Conservation (phyloP, 2,797 vertebrate genomes). For the Schizothorax lantsangensis region DNA sequence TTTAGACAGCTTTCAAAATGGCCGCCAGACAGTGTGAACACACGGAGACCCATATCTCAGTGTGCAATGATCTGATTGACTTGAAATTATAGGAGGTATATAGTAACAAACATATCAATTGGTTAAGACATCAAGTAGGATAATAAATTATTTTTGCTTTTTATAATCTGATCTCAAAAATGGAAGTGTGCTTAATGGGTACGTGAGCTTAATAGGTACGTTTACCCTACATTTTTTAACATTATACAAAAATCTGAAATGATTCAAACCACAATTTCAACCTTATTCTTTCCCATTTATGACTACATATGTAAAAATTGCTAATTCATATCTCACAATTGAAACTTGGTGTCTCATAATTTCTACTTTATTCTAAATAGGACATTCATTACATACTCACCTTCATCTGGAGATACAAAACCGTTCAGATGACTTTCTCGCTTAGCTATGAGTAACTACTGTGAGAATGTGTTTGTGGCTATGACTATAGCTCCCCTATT, state of each 20-base stretch:
- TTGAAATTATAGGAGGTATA: too few relatives aligned
- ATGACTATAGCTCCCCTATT: background rate
- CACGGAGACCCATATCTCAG: too few relatives aligned
- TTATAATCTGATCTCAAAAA: too few relatives aligned
- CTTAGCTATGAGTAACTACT: background rate
- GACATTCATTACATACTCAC: slow-evolving; percentile 4
- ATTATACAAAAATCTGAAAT: background rate
- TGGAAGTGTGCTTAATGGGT: too few relatives aligned
- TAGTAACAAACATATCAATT: too few relatives aligned
- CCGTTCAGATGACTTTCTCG: background rate
- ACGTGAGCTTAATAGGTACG: too few relatives aligned
- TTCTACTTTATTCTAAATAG: background rate
- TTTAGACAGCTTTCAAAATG: too few relatives aligned
- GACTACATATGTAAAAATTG: background rate
- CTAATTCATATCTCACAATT: background rate
- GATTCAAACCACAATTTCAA: background rate
- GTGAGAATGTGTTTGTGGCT: background rate
- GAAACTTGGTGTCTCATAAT: background rate
- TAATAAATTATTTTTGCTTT: too few relatives aligned
- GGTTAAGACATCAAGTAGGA: too few relatives aligned
- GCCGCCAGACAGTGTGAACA: too few relatives aligned
- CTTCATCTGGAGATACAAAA: background rate
- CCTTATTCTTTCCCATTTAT: background rate
- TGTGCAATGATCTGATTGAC: too few relatives aligned
- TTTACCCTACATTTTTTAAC: background rate